Evolutionary conservation across 2,113 vertebrate genomes (phyloP).

Genomic region (Macquaria australasica): DNA sequence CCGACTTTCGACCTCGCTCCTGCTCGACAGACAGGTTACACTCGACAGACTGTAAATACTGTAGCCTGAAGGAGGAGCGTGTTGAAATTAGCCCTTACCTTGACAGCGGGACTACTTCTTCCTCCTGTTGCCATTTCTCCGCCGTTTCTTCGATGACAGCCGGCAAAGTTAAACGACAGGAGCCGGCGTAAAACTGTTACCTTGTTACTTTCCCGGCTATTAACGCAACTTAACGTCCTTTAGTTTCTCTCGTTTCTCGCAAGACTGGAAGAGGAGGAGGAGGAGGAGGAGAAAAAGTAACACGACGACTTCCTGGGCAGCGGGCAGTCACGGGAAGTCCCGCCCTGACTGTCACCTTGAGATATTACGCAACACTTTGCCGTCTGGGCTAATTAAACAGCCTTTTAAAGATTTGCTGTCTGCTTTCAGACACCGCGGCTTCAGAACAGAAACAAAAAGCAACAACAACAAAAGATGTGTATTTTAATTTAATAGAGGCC

Average conservation of each 20-base stretch:
- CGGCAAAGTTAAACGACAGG: background rate
- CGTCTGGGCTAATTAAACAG: background rate
- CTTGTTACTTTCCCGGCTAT: background rate
- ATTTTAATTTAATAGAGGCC: too few relatives aligned
- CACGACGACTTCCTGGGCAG: slow-evolving; percentile 74
- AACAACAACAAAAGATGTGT: too few relatives aligned
- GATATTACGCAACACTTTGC: slow-evolving; percentile 36
- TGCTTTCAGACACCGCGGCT: background rate
- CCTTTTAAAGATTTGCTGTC: background rate
- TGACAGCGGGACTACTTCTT: slow-evolving; percentile 25
- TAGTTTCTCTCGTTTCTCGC: slow-evolving; percentile 36
- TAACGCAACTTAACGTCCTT: background rate
- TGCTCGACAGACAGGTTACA: background rate
- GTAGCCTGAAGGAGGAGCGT: slow-evolving; percentile 27
- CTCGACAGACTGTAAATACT: slow-evolving; percentile 8
- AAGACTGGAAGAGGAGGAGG: slow-evolving; percentile 8
- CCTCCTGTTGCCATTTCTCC: slow-evolving; percentile 11
- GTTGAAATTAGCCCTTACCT: slow-evolving; percentile 55
- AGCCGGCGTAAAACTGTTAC: rapidly evolving
- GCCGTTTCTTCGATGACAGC: slow-evolving; percentile 49
- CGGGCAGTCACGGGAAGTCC: slow-evolving; percentile 60
- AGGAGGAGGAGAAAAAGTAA: slow-evolving; percentile 52
- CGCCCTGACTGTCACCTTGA: slow-evolving; percentile 64
- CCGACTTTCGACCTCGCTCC: background rate
- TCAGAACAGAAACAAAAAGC: too few relatives aligned